phyloP scores from a whole-genome alignment of 2,113 vertebrate genomes.

The Oostethus manadensis region DNA sequence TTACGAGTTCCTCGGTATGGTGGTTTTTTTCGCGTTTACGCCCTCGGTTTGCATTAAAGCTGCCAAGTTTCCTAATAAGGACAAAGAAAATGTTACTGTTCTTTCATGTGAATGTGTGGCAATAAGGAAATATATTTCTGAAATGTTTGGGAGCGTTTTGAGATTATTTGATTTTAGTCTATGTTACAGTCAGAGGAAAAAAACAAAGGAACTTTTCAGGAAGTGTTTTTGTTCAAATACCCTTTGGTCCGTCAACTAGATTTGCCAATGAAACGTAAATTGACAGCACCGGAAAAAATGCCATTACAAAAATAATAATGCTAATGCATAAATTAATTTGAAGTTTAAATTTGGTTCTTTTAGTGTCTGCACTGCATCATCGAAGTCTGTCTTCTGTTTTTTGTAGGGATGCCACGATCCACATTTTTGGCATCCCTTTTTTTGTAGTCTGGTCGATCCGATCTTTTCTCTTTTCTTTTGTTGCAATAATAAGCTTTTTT shows the following conservation, averaged over 20 bases:
- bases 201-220: background rate
- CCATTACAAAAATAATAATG: background rate
- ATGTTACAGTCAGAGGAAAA: background rate
- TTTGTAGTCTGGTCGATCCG: too few species aligned
- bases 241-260: background rate
- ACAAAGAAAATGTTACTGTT: conserved; percentile 10
- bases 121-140: background rate
- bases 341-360: too few species aligned
- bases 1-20: conserved; percentile 12
- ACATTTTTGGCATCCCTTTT: too few species aligned
- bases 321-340: too few species aligned
- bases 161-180: background rate
- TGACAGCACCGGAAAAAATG: background rate
- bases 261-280: background rate
- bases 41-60: background rate
- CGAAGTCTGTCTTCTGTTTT: too few species aligned
- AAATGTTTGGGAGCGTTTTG: too few species aligned
- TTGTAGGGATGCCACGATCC: too few species aligned
- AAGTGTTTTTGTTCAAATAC: background rate
- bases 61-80: background rate
- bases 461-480: too few species aligned
- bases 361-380: too few species aligned
- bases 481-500: too few species aligned
- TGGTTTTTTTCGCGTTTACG: background rate
- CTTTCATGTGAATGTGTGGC: background rate